These are phyloP conservation scores for Tetragonula clypearis DNA, from an alignment of 1,140 invertebrate genomes.

Conservation along the genomic window DNA sequence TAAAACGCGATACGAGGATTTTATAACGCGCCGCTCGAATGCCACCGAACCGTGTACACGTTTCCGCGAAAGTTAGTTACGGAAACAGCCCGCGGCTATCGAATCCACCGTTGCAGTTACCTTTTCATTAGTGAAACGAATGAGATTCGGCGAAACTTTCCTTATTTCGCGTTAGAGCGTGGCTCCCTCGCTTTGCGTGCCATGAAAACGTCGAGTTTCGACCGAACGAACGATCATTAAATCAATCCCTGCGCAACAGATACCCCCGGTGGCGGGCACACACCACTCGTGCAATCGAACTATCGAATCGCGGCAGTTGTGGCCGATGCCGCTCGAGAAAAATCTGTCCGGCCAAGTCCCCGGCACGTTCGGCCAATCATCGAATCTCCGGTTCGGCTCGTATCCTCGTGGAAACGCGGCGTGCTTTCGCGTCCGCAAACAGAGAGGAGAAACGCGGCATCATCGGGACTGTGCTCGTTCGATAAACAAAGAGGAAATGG, in stretches of 20 bases:
- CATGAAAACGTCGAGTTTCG: constrained; percentile 8
- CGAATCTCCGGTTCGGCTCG: neutral
- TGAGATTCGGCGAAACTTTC: constrained; percentile 41
- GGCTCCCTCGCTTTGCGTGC: constrained; percentile 11
- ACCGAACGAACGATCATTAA: constrained; percentile 45
- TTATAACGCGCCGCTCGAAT: constrained; percentile 37
- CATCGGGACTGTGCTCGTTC: constrained; percentile 9
- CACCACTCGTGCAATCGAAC: constrained; percentile 51
- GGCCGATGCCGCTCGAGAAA: constrained; percentile 39
- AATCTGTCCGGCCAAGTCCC: constrained; percentile 58
- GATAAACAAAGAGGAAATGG: constrained; percentile 21
- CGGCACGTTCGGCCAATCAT: constrained; percentile 63
- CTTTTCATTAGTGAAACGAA: constrained; percentile 47
- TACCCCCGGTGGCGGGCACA: constrained; percentile 11
- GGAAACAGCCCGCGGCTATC: constrained; percentile 31
- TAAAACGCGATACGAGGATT: constrained; percentile 18
- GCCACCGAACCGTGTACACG: constrained; percentile 1
- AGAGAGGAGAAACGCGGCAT: neutral
- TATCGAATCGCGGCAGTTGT: constrained; percentile 31
- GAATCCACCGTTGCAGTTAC: constrained; percentile 33
- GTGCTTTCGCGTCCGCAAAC: neutral
- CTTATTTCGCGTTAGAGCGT: constrained; percentile 34
- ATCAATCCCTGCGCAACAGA: constrained; percentile 61
- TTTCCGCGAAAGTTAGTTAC: constrained; percentile 32
- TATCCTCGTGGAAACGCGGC: constrained; percentile 24